Conservation (phyloP, 2,888 invertebrate genomes). For the Pheosia tremula region DNA sequence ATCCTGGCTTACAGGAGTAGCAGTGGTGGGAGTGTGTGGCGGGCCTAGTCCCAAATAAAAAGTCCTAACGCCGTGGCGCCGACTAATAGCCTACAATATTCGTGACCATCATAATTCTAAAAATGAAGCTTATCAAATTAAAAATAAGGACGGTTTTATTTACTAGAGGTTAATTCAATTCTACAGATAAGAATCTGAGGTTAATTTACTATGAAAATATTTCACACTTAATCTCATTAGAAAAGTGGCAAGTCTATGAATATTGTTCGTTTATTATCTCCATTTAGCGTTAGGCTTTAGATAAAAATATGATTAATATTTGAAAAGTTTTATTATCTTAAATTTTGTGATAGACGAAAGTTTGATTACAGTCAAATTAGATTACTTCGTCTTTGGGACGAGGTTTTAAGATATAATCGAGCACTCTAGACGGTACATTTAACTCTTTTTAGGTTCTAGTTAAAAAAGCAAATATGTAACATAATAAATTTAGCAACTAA, state of each 20-base stretch:
- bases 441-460: no score
- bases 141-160: not conserved
- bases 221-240: not conserved
- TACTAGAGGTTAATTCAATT: no score
- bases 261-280: not conserved
- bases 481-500: no score
- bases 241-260: not conserved
- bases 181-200: no score
- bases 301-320: not conserved
- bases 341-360: slow-evolving; percentile 24
- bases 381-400: slow-evolving; percentile 16
- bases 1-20: no score
- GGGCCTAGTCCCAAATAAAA: no score
- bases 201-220: no score
- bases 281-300: not conserved
- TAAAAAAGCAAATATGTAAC: no score
- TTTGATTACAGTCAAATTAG: slow-evolving; percentile 30
- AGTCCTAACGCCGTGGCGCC: no score
- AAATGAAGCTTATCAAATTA: not conserved
- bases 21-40: no score
- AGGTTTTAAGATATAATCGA: slow-evolving; percentile 5
- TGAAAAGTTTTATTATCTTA: slow-evolving; percentile 17
- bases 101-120: not conserved
- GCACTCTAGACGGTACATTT: no score
- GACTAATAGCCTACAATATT: no score